These are phyloP conservation scores for Antidorcas marsupialis DNA, from an alignment of 2,113 vertebrate species.

Conservation along the genomic window DNA sequence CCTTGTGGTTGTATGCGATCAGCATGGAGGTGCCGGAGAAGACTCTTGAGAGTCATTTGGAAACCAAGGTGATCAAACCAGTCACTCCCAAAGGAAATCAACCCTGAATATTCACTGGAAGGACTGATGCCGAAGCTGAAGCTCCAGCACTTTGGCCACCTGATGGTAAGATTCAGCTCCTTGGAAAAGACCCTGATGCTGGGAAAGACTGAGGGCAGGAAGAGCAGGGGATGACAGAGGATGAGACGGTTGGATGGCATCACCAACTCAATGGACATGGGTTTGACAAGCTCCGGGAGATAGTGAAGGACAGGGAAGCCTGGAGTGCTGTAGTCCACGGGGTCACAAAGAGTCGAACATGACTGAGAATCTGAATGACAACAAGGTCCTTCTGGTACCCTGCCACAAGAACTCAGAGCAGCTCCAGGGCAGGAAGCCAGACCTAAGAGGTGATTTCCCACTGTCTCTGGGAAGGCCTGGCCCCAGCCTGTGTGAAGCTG, in stretches of 20 bases:
- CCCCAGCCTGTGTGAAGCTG: neutral
- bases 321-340: neutral
- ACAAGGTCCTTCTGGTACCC: neutral
- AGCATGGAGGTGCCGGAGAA: neutral
- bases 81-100: neutral
- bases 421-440: neutral
- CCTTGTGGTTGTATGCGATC: neutral
- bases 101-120: neutral
- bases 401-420: neutral
- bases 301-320: neutral
- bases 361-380: neutral
- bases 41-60: neutral
- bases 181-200: neutral
- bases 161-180: neutral
- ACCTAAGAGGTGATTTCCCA: neutral
- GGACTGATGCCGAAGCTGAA: neutral
- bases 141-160: neutral
- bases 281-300: neutral
- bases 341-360: neutral
- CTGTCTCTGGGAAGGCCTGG: neutral
- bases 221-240: neutral
- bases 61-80: neutral
- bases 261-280: neutral
- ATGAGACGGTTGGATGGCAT: neutral
- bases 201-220: neutral